phyloP scores from a whole-genome alignment of 2,113 vertebrate genomes.

The Bambusicola thoracicus region DNA sequence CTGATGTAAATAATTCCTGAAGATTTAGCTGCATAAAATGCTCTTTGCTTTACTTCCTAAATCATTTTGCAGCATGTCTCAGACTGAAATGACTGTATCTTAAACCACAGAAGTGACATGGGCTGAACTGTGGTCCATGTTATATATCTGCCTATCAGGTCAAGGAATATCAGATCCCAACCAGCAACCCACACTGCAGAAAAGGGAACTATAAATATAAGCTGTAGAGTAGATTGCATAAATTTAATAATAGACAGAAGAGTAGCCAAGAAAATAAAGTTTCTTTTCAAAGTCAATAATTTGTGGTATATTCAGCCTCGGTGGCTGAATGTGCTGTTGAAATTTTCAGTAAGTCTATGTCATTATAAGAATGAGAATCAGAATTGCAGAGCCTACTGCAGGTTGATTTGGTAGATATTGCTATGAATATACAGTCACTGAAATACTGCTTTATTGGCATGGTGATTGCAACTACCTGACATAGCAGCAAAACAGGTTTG shows the following conservation, averaged over 20 bases:
- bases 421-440: neutral
- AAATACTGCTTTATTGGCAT: neutral
- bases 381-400: neutral
- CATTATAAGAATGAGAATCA: neutral
- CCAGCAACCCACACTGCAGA: neutral
- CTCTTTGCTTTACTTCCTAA: neutral
- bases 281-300: constrained; percentile 28
- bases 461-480: neutral
- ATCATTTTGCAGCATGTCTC: neutral
- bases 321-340: neutral
- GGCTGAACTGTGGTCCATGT: neutral
- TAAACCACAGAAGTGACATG: neutral
- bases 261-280: neutral
- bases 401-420: neutral
- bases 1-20: neutral
- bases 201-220: neutral
- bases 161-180: neutral
- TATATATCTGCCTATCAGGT: neutral
- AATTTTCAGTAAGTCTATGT: constrained; percentile 21
- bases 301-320: constrained; percentile 28
- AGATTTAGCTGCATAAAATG: neutral
- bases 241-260: neutral
- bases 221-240: neutral
- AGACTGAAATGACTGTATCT: neutral
- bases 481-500: neutral